A percentile compares a stretch with the other conserved stretches of the same genome.
phyloP scores from a whole-genome alignment of 2,113 vertebrate genomes.

The Cromileptes altivelis region DNA sequence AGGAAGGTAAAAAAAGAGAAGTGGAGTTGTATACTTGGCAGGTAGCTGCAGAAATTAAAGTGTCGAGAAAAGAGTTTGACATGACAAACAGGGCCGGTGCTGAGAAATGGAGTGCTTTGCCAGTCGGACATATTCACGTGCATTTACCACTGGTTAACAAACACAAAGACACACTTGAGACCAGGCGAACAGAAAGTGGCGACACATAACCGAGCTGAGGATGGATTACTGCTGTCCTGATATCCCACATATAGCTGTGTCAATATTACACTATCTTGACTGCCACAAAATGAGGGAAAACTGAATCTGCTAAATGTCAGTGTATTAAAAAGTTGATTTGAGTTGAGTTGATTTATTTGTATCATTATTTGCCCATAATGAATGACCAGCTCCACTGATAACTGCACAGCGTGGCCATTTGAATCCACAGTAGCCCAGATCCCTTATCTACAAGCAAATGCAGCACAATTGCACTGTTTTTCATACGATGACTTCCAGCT shows the following conservation, averaged over 20 bases:
- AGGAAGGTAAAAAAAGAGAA: not conserved
- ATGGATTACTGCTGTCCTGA: not conserved
- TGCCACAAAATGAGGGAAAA: not conserved
- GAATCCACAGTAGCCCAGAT: not conserved
- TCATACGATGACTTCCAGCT: not conserved
- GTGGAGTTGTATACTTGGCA: constrained; percentile 18
- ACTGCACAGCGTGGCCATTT: not conserved
- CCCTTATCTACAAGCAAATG: not conserved
- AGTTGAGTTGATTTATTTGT: constrained; percentile 7
- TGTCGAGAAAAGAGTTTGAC: constrained; percentile 9
- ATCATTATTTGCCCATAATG: not conserved
- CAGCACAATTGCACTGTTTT: too few relatives aligned
- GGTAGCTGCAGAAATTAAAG: not conserved
- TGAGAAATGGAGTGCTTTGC: not conserved
- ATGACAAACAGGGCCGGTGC: constrained; percentile 12
- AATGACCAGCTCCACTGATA: constrained; percentile 7
- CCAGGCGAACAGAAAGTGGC: not conserved
- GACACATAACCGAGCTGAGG: not conserved
- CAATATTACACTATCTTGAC: not conserved
- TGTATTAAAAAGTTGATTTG: not conserved
- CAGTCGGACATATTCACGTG: constrained; percentile 2
- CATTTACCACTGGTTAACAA: constrained; percentile 15
- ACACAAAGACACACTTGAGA: not conserved
- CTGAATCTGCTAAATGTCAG: not conserved
- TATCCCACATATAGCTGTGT: not conserved